Conservation (phyloP, 2,888 invertebrate genomes). For the Drosophila merina region DNA sequence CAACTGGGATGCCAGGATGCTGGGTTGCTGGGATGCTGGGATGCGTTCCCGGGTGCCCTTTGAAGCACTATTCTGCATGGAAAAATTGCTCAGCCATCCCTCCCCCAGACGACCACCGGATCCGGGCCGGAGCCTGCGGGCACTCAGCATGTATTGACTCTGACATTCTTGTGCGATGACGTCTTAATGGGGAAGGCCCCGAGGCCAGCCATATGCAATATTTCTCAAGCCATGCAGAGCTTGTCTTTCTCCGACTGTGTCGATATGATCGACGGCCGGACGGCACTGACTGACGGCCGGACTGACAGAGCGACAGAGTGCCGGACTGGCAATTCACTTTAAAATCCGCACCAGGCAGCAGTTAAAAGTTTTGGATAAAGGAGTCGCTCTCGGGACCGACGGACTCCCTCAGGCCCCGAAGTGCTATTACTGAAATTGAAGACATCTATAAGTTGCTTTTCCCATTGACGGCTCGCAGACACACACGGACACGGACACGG, state of each 20-base stretch:
- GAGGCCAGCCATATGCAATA: slow-evolving; percentile 64
- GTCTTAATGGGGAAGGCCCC: slow-evolving; percentile 63
- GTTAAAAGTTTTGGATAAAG: slow-evolving; percentile 69
- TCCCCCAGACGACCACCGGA: neutral
- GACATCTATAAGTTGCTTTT: slow-evolving; percentile 71
- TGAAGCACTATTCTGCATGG: slow-evolving; percentile 11
- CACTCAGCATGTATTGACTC: slow-evolving; percentile 62
- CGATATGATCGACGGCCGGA: slow-evolving; percentile 30
- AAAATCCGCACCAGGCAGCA: slow-evolving; percentile 69
- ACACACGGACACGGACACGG: slow-evolving; percentile 2
- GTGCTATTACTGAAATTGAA: slow-evolving; percentile 79
- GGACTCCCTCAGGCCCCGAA: slow-evolving; percentile 71
- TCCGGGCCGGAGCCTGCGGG: slow-evolving; percentile 13
- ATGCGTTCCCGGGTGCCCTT: neutral
- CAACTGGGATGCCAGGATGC: neutral
- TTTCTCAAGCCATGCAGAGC: slow-evolving; percentile 56
- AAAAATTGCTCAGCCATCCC: neutral
- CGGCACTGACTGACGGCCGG: neutral
- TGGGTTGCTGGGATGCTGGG: neutral
- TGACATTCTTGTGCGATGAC: slow-evolving; percentile 53
- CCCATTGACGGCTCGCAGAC: slow-evolving; percentile 21
- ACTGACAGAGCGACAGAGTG: neutral
- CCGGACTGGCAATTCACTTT: slow-evolving; percentile 53
- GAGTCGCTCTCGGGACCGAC: slow-evolving; percentile 38
- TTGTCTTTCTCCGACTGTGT: slow-evolving; percentile 12